Evolutionary conservation across 2,113 vertebrate species (phyloP), one percentile per base, ranked within the genome.

Genomic region (Crocuta crocuta): DNA sequence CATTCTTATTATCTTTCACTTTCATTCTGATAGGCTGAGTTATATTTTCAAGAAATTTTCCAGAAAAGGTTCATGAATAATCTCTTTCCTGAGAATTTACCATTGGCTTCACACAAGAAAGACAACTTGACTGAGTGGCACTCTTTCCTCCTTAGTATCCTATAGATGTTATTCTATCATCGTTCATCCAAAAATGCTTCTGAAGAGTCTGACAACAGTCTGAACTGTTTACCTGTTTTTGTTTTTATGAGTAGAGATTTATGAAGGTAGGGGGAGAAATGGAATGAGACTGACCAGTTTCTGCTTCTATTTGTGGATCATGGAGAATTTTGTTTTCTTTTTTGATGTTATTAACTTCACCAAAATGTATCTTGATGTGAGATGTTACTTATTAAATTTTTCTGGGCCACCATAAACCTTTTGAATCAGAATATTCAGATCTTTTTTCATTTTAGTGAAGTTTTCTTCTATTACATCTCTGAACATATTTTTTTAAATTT

Each of bases 21-120:
- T 94, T 81, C 65, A 89, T 92, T 89, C 28, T 85, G 31, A 33
- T 76, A 58, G 9, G 11, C 21, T 89, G 9, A 80, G 31, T 80
- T 96, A 85, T 6, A 7, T 89, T 94, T 94, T 82, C 55, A 94
- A 82, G 55, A 78, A 86, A 55, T n/a, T 92, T 94, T 78, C 66
- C 50, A 92, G 45, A n/a, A 70, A 79, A 7, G 0, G 16, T 26
- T 78, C 23, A 65, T 79, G 24, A 93, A 89, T 76, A 94, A 81
- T 71, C 53, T 45, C 61, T 70, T 78, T 86, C 43, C 79, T 78
- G 26, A 39, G 1, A 68, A 48, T 81, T 86, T 76, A 68, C 50
- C 61, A 33, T 43, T 87, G 43, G 43, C 13, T 19, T 95, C 43
- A 48, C 7, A 70, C 35, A 19, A 87, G 39, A 90, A 87, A 78